phyloP scores from a whole-genome alignment of 2,797 vertebrate genomes.

The Chelmon rostratus region DNA sequence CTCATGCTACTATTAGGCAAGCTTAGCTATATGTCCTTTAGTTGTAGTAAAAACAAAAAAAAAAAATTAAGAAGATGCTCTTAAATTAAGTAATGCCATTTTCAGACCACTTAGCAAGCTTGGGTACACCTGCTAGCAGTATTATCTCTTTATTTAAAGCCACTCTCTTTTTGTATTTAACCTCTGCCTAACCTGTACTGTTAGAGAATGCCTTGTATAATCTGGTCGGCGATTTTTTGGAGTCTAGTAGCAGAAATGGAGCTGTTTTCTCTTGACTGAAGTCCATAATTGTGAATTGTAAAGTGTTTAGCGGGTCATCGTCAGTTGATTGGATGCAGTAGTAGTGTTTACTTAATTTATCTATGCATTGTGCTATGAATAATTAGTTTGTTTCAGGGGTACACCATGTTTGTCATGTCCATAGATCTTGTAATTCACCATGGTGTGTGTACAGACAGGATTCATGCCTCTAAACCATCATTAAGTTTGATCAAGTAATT shows the following conservation, averaged over 20 bases:
- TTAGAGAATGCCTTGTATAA: conserved; percentile 59
- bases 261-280: conserved; percentile 69
- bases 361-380: conserved; percentile 94
- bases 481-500: conserved; percentile 63
- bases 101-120: conserved; percentile 56
- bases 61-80: conserved; percentile 24
- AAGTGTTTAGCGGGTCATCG: conserved; percentile 78
- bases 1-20: conserved; percentile 38
- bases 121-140: conserved; percentile 77
- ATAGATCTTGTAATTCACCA: conserved; percentile 54
- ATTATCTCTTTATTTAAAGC: conserved; percentile 80
- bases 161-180: conserved; percentile 65
- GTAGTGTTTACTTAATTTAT: conserved; percentile 92
- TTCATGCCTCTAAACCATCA: conserved; percentile 53
- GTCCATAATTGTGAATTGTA: conserved; percentile 73
- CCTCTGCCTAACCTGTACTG: conserved; percentile 66
- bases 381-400: conserved; percentile 83
- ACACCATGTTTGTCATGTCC: conserved; percentile 72
- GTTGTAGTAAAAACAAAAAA: conserved; percentile 26
- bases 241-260: conserved; percentile 70
- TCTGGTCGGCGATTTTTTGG: conserved; percentile 60
- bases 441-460: conserved; percentile 58
- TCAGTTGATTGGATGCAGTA: conserved; percentile 91
- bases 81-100: conserved; percentile 54
- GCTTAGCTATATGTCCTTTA: conserved; percentile 43